Base-by-base conservation (phyloP, 2,888 invertebrate species). In the Lithosia quadra region DNA sequence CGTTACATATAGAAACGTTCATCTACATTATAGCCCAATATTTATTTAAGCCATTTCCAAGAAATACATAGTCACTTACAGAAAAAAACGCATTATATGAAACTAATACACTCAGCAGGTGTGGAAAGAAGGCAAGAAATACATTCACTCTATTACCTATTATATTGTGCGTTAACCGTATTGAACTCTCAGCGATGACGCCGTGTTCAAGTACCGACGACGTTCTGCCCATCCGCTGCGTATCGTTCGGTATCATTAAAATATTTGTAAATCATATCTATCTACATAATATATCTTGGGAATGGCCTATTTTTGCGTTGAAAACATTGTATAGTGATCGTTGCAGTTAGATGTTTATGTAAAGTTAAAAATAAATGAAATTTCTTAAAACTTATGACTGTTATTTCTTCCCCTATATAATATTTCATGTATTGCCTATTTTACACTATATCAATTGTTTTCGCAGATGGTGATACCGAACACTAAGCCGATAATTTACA, bases 271-370 rank as follows among this genome's bases (percentile, higher is more conserved):
- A 24, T 24, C n/a, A 28, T 49, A 68, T 62, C 53, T 62, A 55
- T 58, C 18, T 72, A 73, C 64, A 67, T 55, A 56, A 66, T 66
- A 74, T 80, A 77, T 82, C 80, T 84, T 81, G 79, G 81, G 80
- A 78, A 72, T 84, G 64, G 69, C 63, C 60, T 76, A 67, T 76
- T 65, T 69, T 68, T 65, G 53, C 65, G 80, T 78, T 78, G 68
- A 76, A 71, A 71, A 71, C 63, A 65, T 68, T 80, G 80, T 87
- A 86, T 86, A 87, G 83, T 81, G 79, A 84, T 83, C 84, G 89
- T 91, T 91, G 84, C 86, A 85, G 86, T 88, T 92, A 94, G 92
- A 81, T 90, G 90, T 92, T 92, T 86, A 89, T 90, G 90, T 92
- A 90, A 89, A 87, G 84, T 89, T 90, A 88, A 80, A 84, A 91